Conservation (phyloP, 2,113 vertebrate genomes). For the Oxyruncus cristatus region DNA sequence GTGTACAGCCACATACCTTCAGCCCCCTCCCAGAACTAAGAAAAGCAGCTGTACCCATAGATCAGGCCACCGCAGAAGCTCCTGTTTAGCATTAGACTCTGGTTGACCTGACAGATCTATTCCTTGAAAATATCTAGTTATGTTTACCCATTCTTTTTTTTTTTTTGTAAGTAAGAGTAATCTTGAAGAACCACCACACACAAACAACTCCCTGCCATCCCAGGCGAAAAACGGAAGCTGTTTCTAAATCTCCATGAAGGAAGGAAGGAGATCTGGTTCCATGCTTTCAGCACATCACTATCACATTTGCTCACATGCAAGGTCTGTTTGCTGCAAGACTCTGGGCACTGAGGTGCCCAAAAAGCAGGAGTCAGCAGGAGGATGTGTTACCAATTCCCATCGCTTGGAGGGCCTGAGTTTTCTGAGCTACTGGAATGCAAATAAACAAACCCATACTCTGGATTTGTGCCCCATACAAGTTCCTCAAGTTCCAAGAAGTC, state of each 20-base stretch:
- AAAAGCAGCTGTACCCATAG: neutral
- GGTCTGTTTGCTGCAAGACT: neutral
- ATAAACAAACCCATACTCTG: slow-evolving; percentile 55
- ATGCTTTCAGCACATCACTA: slow-evolving; percentile 53
- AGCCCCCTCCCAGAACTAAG: neutral
- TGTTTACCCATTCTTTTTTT: neutral
- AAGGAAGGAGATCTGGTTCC: slow-evolving; percentile 58
- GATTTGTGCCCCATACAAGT: slow-evolving; percentile 21
- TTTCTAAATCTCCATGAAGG: neutral
- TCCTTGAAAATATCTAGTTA: slow-evolving; percentile 3
- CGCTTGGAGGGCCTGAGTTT: slow-evolving; percentile 23
- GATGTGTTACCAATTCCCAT: slow-evolving; percentile 27
- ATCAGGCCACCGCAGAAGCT: neutral
- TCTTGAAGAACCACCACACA: neutral
- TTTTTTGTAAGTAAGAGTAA: neutral
- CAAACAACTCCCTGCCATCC: neutral
- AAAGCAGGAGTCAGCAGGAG: neutral
- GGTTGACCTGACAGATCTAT: neutral
- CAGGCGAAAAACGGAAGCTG: neutral
- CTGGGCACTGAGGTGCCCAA: neutral
- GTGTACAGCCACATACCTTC: neutral
- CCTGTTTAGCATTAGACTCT: neutral
- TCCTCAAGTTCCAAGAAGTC: slow-evolving; percentile 61
- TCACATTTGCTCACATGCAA: slow-evolving; percentile 7
- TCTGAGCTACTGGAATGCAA: slow-evolving; percentile 43